Evolutionary conservation across 2,113 vertebrate species (phyloP).

Genomic region (Nesogale talazaci): DNA sequence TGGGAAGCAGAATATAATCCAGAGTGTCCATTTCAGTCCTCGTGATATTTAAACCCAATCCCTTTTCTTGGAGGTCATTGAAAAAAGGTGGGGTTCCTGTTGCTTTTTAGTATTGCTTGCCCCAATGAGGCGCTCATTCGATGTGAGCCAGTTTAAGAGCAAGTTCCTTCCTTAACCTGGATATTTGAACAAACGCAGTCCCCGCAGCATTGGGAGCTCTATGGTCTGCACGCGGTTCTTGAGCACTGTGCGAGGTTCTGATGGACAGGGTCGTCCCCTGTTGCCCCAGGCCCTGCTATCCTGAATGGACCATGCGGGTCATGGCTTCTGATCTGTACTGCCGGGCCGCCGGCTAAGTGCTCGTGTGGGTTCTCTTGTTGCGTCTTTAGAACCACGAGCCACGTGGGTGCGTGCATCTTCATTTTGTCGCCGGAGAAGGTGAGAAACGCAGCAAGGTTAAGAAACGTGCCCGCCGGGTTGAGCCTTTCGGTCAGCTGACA

Average conservation of each 20-base stretch:
- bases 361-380: fast-evolving
- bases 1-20: background rate
- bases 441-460: background rate
- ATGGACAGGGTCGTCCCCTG: fast-evolving
- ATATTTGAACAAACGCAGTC: too few species aligned
- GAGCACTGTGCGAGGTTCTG: background rate
- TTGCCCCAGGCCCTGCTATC: background rate
- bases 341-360: background rate
- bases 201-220: background rate
- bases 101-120: background rate
- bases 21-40: too few species aligned
- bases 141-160: background rate
- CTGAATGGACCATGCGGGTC: background rate
- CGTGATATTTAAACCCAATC: too few species aligned
- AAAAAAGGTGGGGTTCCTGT: too few species aligned
- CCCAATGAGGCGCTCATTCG: background rate
- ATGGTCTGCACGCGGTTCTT: fast-evolving
- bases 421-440: background rate
- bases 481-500: too few species aligned
- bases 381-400: background rate
- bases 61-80: too few species aligned
- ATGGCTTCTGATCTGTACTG: background rate
- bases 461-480: fast-evolving
- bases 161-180: background rate
- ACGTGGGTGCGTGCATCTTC: fast-evolving